Evolutionary conservation across 2,888 invertebrate genomes (phyloP).

Genomic region (Temnothorax ravouxi): DNA sequence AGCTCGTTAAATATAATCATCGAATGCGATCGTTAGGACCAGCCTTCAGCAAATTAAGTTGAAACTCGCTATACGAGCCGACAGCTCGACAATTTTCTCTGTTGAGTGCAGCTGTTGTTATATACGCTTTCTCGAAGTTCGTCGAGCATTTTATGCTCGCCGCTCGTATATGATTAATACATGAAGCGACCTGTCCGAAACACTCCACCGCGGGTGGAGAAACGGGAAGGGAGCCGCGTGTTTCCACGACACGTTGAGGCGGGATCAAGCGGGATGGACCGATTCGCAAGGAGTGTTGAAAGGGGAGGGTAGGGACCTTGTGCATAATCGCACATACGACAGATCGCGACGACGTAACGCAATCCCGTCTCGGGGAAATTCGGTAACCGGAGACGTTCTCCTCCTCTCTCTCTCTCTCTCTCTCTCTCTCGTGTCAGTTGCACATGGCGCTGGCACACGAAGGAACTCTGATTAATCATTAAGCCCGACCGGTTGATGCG

Average conservation of each 20-base stretch:
- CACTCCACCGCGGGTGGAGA: conserved; percentile 35
- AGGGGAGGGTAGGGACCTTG: conserved; percentile 3
- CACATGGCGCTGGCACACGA: conserved; percentile 56
- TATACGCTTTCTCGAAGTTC: conserved; percentile 36
- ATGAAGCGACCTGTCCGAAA: conserved; percentile 68
- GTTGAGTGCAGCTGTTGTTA: conserved; percentile 34
- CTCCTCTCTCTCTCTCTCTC: neutral
- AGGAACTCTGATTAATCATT: conserved; percentile 47
- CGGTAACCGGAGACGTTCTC: conserved; percentile 55
- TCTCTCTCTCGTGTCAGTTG: conserved; percentile 55
- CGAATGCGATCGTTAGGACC: neutral
- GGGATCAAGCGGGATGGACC: conserved; percentile 21
- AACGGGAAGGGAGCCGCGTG: neutral
- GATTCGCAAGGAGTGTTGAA: conserved; percentile 25
- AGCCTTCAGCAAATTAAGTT: neutral
- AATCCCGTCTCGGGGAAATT: conserved; percentile 67
- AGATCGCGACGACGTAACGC: conserved; percentile 51
- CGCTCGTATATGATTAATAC: conserved; percentile 74
- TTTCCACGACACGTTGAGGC: conserved; percentile 36
- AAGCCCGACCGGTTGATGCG: conserved; percentile 1
- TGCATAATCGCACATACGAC: conserved; percentile 65
- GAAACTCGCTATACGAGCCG: neutral
- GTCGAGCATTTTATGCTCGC: conserved; percentile 61
- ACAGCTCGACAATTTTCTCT: conserved; percentile 3
- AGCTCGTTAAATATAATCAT: neutral